phyloP scores from a whole-genome alignment of 2,113 vertebrate species.

The Campylomormyrus tamandua region DNA sequence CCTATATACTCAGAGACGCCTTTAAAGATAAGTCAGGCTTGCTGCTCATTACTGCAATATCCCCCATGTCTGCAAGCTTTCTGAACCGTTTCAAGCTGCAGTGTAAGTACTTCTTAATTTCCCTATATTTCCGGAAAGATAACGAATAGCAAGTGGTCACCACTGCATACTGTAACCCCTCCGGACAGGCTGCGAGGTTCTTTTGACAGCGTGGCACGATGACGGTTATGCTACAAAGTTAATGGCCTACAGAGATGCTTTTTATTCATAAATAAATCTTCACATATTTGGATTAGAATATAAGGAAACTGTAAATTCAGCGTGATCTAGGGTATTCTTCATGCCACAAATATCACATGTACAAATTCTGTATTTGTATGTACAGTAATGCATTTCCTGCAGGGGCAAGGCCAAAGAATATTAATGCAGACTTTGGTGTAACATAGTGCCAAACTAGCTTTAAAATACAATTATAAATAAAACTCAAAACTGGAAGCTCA shows the following conservation, averaged over 20 bases:
- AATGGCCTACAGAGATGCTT: not conserved
- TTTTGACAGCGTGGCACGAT: not conserved
- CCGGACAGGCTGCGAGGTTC: not conserved
- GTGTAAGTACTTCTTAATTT: not conserved
- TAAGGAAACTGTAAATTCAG: not conserved
- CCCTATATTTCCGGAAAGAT: not conserved
- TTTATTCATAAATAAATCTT: not conserved
- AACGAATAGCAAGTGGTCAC: not conserved
- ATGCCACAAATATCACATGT: not conserved
- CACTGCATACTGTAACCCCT: not conserved
- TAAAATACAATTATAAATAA: conserved; percentile 7
- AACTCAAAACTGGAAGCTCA: not conserved
- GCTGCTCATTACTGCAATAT: not conserved
- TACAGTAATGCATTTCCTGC: not conserved
- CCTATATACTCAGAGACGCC: not conserved
- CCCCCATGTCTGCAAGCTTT: not conserved
- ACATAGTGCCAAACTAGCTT: not conserved
- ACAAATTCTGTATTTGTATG: not conserved
- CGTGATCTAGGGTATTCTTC: not conserved
- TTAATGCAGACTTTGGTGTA: not conserved
- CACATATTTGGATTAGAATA: not conserved
- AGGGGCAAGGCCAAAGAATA: not conserved
- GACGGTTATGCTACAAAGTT: not conserved
- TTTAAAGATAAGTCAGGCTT: not conserved
- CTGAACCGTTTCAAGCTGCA: not conserved